phyloP scores from a whole-genome alignment of 2,113 vertebrate genomes.

The Callipepla californica region DNA sequence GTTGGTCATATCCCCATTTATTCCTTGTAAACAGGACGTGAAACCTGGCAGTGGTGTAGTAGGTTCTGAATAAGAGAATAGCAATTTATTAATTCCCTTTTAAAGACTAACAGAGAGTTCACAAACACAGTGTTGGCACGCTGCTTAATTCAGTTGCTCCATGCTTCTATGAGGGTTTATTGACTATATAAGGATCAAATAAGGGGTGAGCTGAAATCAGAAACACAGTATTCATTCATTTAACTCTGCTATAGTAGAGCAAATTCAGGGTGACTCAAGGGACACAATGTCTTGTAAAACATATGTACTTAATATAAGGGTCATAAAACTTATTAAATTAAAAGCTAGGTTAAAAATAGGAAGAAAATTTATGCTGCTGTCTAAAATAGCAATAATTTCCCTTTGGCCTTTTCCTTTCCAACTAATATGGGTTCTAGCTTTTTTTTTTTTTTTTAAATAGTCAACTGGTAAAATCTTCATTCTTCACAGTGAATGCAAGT shows the following conservation, averaged over 20 bases:
- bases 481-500: constrained; percentile 55
- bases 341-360: constrained; percentile 97
- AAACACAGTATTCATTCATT: constrained; percentile 83
- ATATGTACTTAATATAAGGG: constrained; percentile 97
- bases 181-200: constrained; percentile 76
- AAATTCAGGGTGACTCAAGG: constrained; percentile 92
- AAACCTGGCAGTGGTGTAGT: neutral
- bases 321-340: constrained; percentile 99
- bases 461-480: constrained; percentile 62
- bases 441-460: neutral
- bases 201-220: constrained; percentile 75
- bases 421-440: constrained; percentile 67
- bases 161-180: constrained; percentile 58
- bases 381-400: constrained; percentile 88
- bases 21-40: neutral
- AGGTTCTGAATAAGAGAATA: constrained; percentile 21
- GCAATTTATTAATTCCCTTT: constrained; percentile 56
- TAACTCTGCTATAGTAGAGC: constrained; percentile 77
- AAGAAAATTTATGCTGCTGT: constrained; percentile 95
- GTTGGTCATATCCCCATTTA: neutral
- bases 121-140: constrained; percentile 47
- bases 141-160: constrained; percentile 28
- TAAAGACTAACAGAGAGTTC: constrained; percentile 26
- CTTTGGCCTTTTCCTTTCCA: constrained; percentile 80
- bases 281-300: constrained; percentile 96